Evolutionary conservation across 53 echinoderm and acorn worm species (phyloP).

Genomic region (Paracentrotus lividus): DNA sequence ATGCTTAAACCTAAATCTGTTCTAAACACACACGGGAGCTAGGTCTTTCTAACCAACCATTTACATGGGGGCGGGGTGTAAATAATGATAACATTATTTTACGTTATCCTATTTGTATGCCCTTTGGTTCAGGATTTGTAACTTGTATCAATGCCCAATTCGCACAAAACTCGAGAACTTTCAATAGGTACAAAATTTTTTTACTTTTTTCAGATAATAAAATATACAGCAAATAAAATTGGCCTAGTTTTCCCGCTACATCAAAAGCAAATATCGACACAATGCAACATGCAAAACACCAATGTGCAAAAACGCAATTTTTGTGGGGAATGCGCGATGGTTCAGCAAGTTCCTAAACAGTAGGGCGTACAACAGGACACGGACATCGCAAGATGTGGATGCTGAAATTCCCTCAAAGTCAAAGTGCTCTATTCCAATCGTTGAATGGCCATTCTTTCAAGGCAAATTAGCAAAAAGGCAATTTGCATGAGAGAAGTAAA

Average conservation of each 20-base stretch:
- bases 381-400: not conserved
- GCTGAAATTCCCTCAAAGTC: not conserved
- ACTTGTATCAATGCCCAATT: not conserved
- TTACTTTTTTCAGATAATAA: not conserved
- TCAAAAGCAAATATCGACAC: constrained; percentile 1
- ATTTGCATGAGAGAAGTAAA: not conserved
- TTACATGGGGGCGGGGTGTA: not conserved
- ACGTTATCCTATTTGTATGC: not conserved
- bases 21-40: not conserved
- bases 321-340: not conserved
- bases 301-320: constrained; percentile 18
- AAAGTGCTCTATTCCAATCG: not conserved
- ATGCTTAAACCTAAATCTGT: not conserved
- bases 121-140: not conserved
- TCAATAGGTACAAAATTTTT: not conserved
- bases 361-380: not conserved
- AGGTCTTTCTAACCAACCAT: not conserved
- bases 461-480: not conserved
- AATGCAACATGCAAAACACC: constrained; percentile 1
- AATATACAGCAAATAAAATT: not conserved
- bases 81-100: not conserved
- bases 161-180: not conserved
- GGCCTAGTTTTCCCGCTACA: not conserved
- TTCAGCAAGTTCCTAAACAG: not conserved
- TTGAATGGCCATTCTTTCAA: not conserved